Percentiles rank a stretch among this genome's conserved stretches.
Evolutionary conservation across 2,888 invertebrate genomes (phyloP).

Genomic region (Thymelicus sylvestris): DNA sequence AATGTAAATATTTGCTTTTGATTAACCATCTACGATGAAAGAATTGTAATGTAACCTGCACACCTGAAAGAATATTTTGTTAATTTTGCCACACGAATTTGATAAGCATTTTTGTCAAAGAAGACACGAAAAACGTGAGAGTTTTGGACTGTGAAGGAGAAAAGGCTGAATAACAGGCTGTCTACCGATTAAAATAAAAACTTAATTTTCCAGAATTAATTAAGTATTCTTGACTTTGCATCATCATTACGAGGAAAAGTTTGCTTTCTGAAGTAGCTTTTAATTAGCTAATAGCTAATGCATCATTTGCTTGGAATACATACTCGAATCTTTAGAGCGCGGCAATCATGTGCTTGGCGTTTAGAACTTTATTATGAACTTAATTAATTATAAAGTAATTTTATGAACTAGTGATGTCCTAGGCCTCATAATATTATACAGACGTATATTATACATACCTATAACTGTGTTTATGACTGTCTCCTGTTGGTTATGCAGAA

Average conservation of each 20-base stretch:
- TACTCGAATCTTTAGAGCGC: conserved; percentile 24
- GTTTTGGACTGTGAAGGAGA: too few species aligned
- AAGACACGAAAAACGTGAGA: too few species aligned
- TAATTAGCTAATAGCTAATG: conserved; percentile 35
- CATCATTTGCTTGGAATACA: conserved; percentile 23
- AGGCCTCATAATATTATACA: neutral
- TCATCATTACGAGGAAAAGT: conserved; percentile 23
- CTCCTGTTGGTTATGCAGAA: too few species aligned
- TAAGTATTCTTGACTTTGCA: conserved; percentile 21
- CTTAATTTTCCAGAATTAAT: conserved; percentile 27
- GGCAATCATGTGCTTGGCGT: conserved; percentile 16
- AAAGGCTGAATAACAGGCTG: neutral
- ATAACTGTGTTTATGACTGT: too few species aligned
- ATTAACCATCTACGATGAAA: too few species aligned
- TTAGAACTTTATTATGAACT: conserved; percentile 18
- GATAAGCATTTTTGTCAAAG: too few species aligned
- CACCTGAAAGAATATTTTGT: too few species aligned
- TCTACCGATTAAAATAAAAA: neutral
- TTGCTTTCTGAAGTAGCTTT: conserved; percentile 27
- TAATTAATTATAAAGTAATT: conserved; percentile 28
- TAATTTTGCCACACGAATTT: too few species aligned
- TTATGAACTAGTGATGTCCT: conserved; percentile 10
- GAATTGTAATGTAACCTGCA: too few species aligned
- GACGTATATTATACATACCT: too few species aligned
- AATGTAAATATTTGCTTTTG: too few species aligned